phyloP scores from a whole-genome alignment of 2,888 invertebrate species.

The Chironomus tentans region DNA sequence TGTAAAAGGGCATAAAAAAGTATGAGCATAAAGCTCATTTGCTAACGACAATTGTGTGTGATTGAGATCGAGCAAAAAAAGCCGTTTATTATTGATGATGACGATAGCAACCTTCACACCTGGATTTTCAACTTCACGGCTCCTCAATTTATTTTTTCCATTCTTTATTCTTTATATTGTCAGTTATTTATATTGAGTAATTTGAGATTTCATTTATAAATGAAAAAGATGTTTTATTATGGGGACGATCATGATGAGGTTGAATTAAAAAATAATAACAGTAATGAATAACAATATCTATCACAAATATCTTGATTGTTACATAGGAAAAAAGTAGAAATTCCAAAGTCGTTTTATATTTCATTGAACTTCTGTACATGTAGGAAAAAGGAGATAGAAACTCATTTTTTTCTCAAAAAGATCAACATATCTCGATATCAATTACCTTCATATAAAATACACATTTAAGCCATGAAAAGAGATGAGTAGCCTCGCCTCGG shows the following conservation, averaged over 20 bases:
- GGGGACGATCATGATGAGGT: too few relatives aligned
- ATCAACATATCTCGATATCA: neutral
- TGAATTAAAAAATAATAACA: neutral
- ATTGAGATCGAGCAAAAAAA: neutral
- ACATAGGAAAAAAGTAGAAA: neutral
- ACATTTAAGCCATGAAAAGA: too few relatives aligned
- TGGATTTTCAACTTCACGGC: neutral
- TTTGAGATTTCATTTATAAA: neutral
- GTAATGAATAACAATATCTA: neutral
- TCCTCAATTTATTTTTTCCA: neutral
- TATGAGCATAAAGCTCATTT: neutral
- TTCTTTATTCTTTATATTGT: neutral
- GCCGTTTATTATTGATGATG: neutral
- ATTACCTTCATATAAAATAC: neutral
- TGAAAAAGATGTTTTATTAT: too few relatives aligned
- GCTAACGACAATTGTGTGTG: constrained; percentile 6
- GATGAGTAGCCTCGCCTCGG: neutral
- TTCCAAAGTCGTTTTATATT: neutral
- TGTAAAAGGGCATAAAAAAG: neutral
- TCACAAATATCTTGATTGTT: neutral
- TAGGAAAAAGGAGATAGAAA: neutral
- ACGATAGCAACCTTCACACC: constrained; percentile 14
- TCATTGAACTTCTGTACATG: constrained; percentile 15
- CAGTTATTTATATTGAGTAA: neutral
- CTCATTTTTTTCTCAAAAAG: neutral